phyloP scores from a whole-genome alignment of 2,797 vertebrate species.

The Cetoscarus ocellatus region DNA sequence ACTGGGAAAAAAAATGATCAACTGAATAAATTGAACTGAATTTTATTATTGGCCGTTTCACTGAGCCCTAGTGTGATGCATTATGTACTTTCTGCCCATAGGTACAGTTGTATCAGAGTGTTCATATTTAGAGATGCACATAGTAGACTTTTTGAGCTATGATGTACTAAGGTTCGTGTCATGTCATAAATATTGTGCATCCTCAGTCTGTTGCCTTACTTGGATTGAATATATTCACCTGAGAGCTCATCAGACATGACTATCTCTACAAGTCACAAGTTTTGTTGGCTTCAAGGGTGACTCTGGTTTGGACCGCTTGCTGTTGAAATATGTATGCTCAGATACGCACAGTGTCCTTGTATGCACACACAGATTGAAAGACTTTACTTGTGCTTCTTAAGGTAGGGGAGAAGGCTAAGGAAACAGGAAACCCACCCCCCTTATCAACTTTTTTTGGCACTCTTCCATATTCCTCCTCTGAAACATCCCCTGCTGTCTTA shows the following conservation, averaged over 20 bases:
- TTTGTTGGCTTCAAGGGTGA: constrained; percentile 12
- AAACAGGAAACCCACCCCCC: constrained; percentile 61
- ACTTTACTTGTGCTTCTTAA: constrained; percentile 47
- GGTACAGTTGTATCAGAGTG: too few relatives aligned
- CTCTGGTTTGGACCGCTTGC: constrained; percentile 22
- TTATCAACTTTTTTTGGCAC: constrained; percentile 46
- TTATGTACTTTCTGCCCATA: too few relatives aligned
- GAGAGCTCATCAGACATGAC: neutral
- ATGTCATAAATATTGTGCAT: too few relatives aligned
- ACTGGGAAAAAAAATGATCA: too few relatives aligned
- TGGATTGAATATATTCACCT: neutral
- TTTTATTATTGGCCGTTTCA: too few relatives aligned
- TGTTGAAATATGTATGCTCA: constrained; percentile 39
- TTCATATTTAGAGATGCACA: too few relatives aligned
- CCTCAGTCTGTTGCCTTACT: too few relatives aligned
- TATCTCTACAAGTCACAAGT: neutral
- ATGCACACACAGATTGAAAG: constrained; percentile 54
- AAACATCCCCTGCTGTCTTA: constrained; percentile 14
- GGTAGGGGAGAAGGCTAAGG: constrained; percentile 39
- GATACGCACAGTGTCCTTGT: constrained; percentile 44
- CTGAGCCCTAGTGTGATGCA: too few relatives aligned
- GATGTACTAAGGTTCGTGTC: too few relatives aligned
- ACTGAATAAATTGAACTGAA: too few relatives aligned
- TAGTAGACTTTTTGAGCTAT: too few relatives aligned
- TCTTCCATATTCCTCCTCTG: constrained; percentile 36